phyloP scores from a whole-genome alignment of 2,888 invertebrate species.

The Lysandra bellargus region DNA sequence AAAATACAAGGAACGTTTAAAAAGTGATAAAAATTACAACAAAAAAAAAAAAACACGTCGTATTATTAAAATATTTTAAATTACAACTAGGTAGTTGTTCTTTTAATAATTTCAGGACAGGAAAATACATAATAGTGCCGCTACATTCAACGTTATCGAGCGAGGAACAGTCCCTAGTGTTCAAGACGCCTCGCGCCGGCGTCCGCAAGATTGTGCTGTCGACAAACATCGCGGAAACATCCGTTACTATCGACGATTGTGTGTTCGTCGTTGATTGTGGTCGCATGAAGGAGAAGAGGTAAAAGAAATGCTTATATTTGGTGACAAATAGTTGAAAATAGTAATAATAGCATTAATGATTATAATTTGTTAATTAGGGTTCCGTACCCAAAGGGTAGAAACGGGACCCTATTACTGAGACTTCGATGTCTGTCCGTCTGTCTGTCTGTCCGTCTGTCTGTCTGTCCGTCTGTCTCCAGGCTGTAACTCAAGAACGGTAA shows the following conservation, averaged over 20 bases:
- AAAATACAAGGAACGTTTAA: too few relatives aligned
- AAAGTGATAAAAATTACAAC: too few relatives aligned
- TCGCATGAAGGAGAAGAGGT: conserved; percentile 91
- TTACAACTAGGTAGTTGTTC: neutral
- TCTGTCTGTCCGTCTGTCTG: too few relatives aligned
- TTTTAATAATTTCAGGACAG: conserved; percentile 59
- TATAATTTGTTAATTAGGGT: too few relatives aligned
- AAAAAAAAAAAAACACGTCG: too few relatives aligned
- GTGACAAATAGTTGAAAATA: neutral
- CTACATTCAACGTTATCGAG: conserved; percentile 92
- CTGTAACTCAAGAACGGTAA: too few relatives aligned
- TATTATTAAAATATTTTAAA: too few relatives aligned
- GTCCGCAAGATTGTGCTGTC: conserved; percentile 92
- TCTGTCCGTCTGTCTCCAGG: too few relatives aligned
- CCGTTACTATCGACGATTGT: conserved; percentile 97
- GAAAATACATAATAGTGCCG: conserved; percentile 87
- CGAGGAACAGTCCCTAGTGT: conserved; percentile 89
- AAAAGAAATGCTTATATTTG: neutral
- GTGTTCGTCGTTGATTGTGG: conserved; percentile 96
- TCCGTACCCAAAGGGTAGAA: too few relatives aligned
- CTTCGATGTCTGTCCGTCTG: too few relatives aligned
- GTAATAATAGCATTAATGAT: neutral
- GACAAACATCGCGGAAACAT: conserved; percentile 97
- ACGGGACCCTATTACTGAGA: too few relatives aligned
- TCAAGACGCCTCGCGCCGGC: conserved; percentile 84